A percentile compares a stretch with the other conserved stretches of the same genome.
Conservation (phyloP, 2,797 vertebrate genomes). For the Sebastes baramenuke region DNA sequence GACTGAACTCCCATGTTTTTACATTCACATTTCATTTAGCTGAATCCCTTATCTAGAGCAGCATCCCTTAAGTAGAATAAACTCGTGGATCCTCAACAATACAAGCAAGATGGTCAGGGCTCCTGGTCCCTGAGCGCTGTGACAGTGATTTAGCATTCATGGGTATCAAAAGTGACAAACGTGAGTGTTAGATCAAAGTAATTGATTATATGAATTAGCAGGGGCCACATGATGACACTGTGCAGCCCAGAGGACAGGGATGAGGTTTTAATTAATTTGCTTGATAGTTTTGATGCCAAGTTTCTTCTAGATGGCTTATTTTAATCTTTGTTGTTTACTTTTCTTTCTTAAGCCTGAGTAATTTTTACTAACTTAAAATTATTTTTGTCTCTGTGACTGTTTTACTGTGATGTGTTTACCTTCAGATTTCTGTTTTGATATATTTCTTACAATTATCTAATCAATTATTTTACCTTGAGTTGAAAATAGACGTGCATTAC, state of each 20-base stretch:
- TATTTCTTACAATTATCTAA: background rate
- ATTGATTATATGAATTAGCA: constrained; percentile 55
- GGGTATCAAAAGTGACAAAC: constrained; percentile 55
- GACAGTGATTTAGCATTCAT: constrained; percentile 41
- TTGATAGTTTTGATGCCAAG: constrained; percentile 29
- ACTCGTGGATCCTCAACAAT: background rate
- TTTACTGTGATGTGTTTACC: background rate
- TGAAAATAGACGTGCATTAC: background rate
- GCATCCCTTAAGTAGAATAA: background rate
- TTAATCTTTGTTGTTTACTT: constrained; percentile 8
- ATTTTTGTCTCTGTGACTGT: background rate
- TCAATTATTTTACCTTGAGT: background rate
- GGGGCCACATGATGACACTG: constrained; percentile 6
- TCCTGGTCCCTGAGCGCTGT: background rate
- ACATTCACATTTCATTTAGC: background rate
- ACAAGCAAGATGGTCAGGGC: background rate
- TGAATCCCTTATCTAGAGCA: background rate
- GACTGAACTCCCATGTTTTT: background rate
- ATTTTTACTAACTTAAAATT: background rate
- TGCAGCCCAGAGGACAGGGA: constrained; percentile 21
- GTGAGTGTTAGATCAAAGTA: constrained; percentile 45
- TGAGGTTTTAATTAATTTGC: constrained; percentile 47
- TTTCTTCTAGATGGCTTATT: constrained; percentile 25
- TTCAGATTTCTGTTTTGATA: background rate
- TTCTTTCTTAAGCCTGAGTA: background rate